Conservation (phyloP, 2,888 invertebrate species). For the Glyphotaelius pellucidus region DNA sequence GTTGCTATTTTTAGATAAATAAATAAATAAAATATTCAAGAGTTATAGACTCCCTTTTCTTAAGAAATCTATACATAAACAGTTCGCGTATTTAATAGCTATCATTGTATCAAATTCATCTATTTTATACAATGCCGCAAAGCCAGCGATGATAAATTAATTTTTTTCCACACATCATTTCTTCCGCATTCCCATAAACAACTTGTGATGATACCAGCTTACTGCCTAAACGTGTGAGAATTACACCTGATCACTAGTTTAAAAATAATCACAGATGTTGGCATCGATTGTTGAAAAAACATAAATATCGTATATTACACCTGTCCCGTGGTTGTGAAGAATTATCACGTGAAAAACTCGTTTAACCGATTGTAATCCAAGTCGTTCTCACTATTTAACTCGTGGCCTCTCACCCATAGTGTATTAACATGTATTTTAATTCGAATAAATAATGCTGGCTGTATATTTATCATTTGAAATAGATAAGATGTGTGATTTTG, state of each 20-base stretch:
- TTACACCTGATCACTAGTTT: background rate
- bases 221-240: background rate
- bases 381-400: background rate
- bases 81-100: too few species aligned
- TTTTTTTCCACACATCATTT: background rate
- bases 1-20: too few species aligned
- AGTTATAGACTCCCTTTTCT: too few species aligned
- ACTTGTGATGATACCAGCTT: background rate
- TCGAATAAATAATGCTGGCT: background rate
- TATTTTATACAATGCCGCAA: background rate
- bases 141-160: too few species aligned
- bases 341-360: background rate
- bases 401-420: background rate
- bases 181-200: background rate
- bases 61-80: too few species aligned
- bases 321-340: constrained; percentile 2
- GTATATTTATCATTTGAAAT: background rate
- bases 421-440: background rate
- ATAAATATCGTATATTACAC: background rate
- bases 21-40: too few species aligned
- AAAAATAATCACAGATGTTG: background rate
- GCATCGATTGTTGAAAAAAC: background rate
- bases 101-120: too few species aligned
- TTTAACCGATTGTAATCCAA: background rate
- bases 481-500: background rate